Evolutionary conservation across 2,888 invertebrate genomes (phyloP).

Genomic region (Noctua fimbriata): DNA sequence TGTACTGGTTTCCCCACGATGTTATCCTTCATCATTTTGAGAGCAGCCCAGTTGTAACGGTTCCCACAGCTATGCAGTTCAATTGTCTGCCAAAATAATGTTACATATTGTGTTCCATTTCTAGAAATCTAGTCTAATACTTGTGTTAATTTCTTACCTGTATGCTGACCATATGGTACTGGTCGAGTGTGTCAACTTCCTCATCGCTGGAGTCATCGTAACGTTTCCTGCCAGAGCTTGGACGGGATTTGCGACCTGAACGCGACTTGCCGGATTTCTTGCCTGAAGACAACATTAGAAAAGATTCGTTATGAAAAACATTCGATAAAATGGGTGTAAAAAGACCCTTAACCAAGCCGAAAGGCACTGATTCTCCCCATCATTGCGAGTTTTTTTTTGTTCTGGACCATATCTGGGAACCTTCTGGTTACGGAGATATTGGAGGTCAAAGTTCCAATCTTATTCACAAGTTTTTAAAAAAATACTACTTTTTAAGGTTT

Average conservation of each 20-base stretch:
- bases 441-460: no score
- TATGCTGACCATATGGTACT: conserved; percentile 94
- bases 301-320: neutral
- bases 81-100: neutral
- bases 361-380: no score
- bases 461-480: no score
- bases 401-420: no score
- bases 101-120: neutral
- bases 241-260: conserved; percentile 74
- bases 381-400: no score
- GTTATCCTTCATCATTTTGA: neutral
- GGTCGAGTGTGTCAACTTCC: conserved; percentile 91
- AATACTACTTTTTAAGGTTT: no score
- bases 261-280: conserved; percentile 78
- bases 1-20: neutral
- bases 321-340: no score
- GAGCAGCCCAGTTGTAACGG: neutral
- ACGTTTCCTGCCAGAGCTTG: conserved; percentile 72
- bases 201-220: conserved; percentile 83
- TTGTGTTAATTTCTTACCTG: conserved; percentile 85
- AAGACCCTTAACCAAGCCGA: no score
- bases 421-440: no score
- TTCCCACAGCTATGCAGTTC: neutral
- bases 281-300: conserved; percentile 64
- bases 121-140: neutral